These are phyloP conservation scores for Chondrosia reniformis DNA, from an alignment of 37 sponge, comb jelly and placozoan species.

Conservation along the genomic window DNA sequence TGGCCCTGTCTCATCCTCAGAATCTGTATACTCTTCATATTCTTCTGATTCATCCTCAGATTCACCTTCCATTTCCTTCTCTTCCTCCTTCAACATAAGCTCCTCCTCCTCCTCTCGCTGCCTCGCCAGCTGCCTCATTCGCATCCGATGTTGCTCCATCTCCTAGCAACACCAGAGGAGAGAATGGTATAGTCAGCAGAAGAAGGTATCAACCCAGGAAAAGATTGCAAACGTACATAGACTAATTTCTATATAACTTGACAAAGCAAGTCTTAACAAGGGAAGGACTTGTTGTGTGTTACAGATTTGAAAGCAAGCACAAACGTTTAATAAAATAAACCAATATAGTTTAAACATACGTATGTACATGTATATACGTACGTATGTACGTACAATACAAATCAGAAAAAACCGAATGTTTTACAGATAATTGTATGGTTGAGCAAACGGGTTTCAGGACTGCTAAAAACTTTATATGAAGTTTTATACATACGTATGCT, in stretches of 20 bases:
- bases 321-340: neutral
- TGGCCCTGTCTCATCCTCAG: slow-evolving; percentile 91
- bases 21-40: slow-evolving; percentile 93
- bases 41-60: slow-evolving; percentile 81
- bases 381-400: slow-evolving; percentile 12
- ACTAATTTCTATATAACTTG: neutral
- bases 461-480: too few relatives aligned
- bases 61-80: slow-evolving; percentile 66
- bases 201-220: neutral
- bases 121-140: slow-evolving; percentile 34
- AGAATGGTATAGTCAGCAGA: neutral
- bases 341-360: neutral
- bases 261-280: neutral
- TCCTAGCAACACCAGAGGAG: neutral
- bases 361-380: neutral
- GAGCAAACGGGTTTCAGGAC: too few relatives aligned
- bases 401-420: too few relatives aligned
- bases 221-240: neutral
- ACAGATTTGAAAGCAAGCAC: neutral
- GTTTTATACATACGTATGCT: neutral
- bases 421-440: too few relatives aligned
- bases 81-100: slow-evolving; percentile 40
- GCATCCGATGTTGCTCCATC: slow-evolving; percentile 33
- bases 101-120: slow-evolving; percentile 28
- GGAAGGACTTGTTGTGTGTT: neutral